Evolutionary conservation across 2,888 invertebrate species (phyloP).

Genomic region (Brassicogethes aeneus): DNA sequence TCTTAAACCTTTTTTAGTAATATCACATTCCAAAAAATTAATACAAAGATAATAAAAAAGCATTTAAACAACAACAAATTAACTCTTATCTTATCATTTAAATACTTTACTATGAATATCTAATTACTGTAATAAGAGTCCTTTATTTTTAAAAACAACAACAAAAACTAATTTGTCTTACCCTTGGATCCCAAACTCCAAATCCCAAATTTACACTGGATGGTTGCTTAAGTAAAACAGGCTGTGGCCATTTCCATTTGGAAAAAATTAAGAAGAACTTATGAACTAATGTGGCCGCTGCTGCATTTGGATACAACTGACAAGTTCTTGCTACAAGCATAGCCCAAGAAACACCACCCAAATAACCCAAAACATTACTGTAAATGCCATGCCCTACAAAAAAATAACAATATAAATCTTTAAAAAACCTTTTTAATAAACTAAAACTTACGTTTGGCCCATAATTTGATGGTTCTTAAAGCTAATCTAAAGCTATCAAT

Average conservation of each 20-base stretch:
- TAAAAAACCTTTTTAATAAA: constrained; percentile 5
- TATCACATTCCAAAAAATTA: too few species aligned
- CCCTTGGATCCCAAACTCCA: constrained; percentile 96
- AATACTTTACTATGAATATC: too few species aligned
- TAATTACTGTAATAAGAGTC: too few species aligned
- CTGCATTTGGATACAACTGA: constrained; percentile 96
- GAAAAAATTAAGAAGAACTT: constrained; percentile 98
- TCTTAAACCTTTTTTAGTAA: too few species aligned
- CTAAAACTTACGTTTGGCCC: constrained; percentile 87
- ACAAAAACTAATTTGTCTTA: too few species aligned
- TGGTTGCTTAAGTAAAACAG: constrained; percentile 89
- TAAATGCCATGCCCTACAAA: constrained; percentile 91
- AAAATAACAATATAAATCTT: constrained; percentile 15
- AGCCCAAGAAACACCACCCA: constrained; percentile 99
- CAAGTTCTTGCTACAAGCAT: constrained; percentile 98
- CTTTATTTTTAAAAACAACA: too few species aligned
- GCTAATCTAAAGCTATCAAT: constrained; percentile 91
- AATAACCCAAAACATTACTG: constrained; percentile 94
- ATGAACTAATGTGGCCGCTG: constrained; percentile 88
- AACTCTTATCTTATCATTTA: too few species aligned
- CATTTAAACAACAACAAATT: too few species aligned
- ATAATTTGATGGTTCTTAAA: constrained; percentile 89
- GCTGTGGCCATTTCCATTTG: constrained; percentile 99
- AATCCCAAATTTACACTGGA: constrained; percentile 82
- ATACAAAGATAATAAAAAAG: too few species aligned